Base-by-base conservation (phyloP, 2,888 invertebrate genomes). In the Galeopsomyia nigrocyanea region DNA sequence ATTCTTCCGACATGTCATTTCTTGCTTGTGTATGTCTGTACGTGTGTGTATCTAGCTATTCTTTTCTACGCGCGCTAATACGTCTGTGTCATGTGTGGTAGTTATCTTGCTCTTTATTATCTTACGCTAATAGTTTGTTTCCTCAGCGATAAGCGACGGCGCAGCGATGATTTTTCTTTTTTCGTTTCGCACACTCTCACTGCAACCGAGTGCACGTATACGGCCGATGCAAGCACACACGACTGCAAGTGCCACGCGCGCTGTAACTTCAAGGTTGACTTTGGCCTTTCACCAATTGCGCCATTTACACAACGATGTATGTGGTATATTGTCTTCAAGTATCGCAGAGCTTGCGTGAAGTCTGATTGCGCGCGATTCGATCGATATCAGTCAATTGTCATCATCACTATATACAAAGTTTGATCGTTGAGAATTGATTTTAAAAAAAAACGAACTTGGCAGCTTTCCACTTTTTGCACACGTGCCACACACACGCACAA, bases 101-200 rank as follows among this genome's bases (percentile, higher is more conserved):
- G 77, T 77, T 79, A 78, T 79, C 79, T 78, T 71, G 65, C 75
- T 17, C 68, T 74, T 39, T 79, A 77, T 81, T 82, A 82, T 82
- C 83, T 82, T 80, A 80, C 78, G 82, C 79, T 83, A 83, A 84
- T 84, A 84, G 82, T 82, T 82, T 84, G 82, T 84, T 82, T 83
- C 79, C 82, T 81, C 82, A 83, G 79, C 77, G 84, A 84, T 84
- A 84, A 83, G 79, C 77, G 22, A 61, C 57, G 57, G 26, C 26
- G 26, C 5, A 26, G 26, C 13, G 39, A 13, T 39, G 13, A 39
- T 39, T 65, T 76, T 78, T 78, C 77, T 77, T 78, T 73, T 73
- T 72, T 70, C 69, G 16, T 65, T 26, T 57, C 62, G 19, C 64
- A 31, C 66, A 65, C 60, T 64, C 57, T 57, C 65, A 66, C 62